A percentile compares a stretch with the other conserved stretches of the same genome.
phyloP scores from a whole-genome alignment of 2,113 vertebrate genomes.

The Illadopsis cleaveri region DNA sequence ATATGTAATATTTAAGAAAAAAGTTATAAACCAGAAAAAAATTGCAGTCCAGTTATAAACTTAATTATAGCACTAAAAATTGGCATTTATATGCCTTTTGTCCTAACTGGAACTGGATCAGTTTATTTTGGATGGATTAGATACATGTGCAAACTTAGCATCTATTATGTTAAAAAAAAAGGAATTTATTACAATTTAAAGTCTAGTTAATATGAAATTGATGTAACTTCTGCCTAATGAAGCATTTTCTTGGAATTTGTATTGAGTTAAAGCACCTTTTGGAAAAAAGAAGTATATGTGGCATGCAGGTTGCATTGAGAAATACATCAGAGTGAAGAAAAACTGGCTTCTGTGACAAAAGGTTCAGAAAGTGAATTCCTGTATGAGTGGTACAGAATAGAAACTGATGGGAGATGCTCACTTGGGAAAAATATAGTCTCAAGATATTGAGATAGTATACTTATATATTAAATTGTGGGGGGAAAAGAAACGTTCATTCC shows the following conservation, averaged over 20 bases:
- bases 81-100: not conserved
- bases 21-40: not conserved
- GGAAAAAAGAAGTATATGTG: not conserved
- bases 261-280: not conserved
- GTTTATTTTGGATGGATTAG: not conserved
- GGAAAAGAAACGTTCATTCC: not conserved
- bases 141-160: not conserved
- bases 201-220: not conserved
- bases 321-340: not conserved
- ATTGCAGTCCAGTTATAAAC: not conserved
- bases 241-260: not conserved
- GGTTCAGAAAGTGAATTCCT: not conserved
- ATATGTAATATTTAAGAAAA: not conserved
- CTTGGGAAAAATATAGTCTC: not conserved
- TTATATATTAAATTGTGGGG: not conserved
- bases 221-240: not conserved
- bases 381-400: not conserved
- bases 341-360: not conserved
- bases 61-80: not conserved
- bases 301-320: not conserved
- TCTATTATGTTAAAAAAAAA: not conserved
- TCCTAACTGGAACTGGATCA: not conserved
- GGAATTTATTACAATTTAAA: not conserved
- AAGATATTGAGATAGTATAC: not conserved
- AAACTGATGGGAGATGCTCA: not conserved